phyloP scores from a whole-genome alignment of 2,113 vertebrate species.

The Apodemus sylvaticus region DNA sequence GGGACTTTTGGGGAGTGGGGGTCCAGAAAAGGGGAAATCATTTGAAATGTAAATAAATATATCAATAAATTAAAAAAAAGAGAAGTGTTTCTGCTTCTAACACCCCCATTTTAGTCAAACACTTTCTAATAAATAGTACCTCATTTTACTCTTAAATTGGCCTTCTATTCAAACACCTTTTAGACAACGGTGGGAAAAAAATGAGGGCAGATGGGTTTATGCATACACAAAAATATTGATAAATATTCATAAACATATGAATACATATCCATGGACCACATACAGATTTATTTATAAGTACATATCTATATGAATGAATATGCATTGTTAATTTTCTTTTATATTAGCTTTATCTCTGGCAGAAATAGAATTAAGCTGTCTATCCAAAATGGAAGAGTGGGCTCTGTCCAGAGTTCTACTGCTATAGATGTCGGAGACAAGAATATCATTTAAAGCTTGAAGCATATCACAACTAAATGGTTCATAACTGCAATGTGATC shows the following conservation, averaged over 20 bases:
- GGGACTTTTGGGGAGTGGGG: too few relatives aligned
- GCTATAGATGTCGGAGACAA: neutral
- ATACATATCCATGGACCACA: neutral
- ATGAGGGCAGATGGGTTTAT: neutral
- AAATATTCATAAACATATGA: neutral
- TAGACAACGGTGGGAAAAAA: neutral
- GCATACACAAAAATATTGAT: neutral
- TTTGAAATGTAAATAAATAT: too few relatives aligned
- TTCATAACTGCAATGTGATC: neutral
- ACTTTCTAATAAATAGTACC: neutral
- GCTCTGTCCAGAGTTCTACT: neutral
- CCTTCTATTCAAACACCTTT: neutral
- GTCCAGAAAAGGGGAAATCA: too few relatives aligned
- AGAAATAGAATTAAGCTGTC: neutral
- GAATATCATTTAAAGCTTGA: neutral
- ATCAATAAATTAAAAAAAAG: too few relatives aligned
- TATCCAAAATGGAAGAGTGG: fast-evolving
- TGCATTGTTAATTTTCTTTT: neutral
- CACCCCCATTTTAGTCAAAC: neutral
- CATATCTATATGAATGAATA: neutral
- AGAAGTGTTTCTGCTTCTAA: neutral
- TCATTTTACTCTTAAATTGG: neutral
- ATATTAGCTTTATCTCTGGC: neutral
- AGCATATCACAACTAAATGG: neutral
- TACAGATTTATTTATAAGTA: neutral